Conservation (phyloP, 2,797 vertebrate species). For the Enoplosus armatus region DNA sequence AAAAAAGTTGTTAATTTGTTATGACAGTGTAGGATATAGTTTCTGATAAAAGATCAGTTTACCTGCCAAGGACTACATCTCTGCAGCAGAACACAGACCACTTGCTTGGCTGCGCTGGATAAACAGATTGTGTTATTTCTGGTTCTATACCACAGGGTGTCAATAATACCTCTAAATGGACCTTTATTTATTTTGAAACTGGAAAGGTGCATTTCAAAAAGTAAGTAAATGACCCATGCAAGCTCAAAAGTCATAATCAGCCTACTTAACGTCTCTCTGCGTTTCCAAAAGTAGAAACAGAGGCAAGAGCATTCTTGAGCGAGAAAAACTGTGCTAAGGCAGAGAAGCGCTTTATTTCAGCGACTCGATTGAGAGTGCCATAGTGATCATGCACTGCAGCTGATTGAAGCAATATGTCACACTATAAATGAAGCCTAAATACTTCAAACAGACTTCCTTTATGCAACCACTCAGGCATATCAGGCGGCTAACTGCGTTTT, state of each 20-base stretch:
- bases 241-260: conserved; percentile 31
- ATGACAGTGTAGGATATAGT: conserved; percentile 67
- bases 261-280: conserved; percentile 9
- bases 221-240: conserved; percentile 16
- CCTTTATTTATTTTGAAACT: conserved; percentile 48
- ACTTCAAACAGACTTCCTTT: conserved; percentile 41
- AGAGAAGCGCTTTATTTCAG: background rate
- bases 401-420: conserved; percentile 48
- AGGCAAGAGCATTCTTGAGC: background rate
- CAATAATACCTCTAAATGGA: conserved; percentile 42
- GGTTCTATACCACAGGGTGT: conserved; percentile 50
- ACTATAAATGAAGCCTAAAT: conserved; percentile 32
- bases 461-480: conserved; percentile 24
- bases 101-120: conserved; percentile 53
- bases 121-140: conserved; percentile 72
- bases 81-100: conserved; percentile 52
- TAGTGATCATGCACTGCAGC: background rate
- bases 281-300: conserved; percentile 30
- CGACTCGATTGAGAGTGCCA: background rate
- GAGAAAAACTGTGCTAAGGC: background rate
- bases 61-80: conserved; percentile 69
- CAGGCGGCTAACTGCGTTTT: conserved; percentile 37
- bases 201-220: conserved; percentile 42
- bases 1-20: conserved; percentile 67
- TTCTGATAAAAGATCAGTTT: conserved; percentile 71